A percentile compares a stretch with the other conserved stretches of the same genome.
phyloP scores from a whole-genome alignment of 1,140 invertebrate genomes.

The Babylonia areolata region DNA sequence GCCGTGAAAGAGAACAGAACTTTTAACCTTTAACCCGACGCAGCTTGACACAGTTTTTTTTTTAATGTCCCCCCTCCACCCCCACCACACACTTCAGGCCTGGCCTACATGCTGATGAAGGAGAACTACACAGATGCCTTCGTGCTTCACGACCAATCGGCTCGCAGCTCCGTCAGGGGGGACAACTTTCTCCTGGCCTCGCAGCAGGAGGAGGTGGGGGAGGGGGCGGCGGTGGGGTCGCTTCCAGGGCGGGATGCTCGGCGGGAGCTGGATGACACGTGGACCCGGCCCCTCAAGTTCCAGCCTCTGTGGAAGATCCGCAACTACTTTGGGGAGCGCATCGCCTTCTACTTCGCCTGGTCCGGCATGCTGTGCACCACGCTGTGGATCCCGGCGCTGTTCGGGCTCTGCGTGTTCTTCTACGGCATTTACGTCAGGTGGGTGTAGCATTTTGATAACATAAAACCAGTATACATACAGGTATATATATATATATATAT shows the following conservation, averaged over 20 bases:
- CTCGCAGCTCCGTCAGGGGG: constrained; percentile 46
- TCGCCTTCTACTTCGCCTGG: constrained; percentile 78
- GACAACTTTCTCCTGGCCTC: constrained; percentile 35
- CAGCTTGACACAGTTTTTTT: too few species aligned
- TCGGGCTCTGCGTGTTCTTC: constrained; percentile 75
- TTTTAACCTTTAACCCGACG: too few species aligned
- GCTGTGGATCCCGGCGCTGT: constrained; percentile 73
- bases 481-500: not conserved
- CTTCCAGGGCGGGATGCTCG: constrained; percentile 53
- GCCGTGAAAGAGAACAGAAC: too few species aligned
- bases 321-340: constrained; percentile 77
- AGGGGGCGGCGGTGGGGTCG: too few species aligned
- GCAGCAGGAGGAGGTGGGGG: constrained; percentile 12
- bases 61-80: too few species aligned
- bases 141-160: constrained; percentile 73
- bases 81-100: constrained; percentile 54
- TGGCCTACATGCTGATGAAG: constrained; percentile 73
- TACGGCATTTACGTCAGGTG: constrained; percentile 74
- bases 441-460: too few species aligned
- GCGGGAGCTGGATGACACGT: constrained; percentile 64
- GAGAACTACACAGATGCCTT: constrained; percentile 71
- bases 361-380: constrained; percentile 70
- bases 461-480: not conserved
- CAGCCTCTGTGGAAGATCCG: constrained; percentile 75
- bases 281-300: constrained; percentile 70